Percentiles rank a stretch among this genome's conserved stretches.
These are phyloP conservation scores for Eupeodes luniger DNA, from an alignment of 2,888 invertebrate species.

Conservation along the genomic window DNA sequence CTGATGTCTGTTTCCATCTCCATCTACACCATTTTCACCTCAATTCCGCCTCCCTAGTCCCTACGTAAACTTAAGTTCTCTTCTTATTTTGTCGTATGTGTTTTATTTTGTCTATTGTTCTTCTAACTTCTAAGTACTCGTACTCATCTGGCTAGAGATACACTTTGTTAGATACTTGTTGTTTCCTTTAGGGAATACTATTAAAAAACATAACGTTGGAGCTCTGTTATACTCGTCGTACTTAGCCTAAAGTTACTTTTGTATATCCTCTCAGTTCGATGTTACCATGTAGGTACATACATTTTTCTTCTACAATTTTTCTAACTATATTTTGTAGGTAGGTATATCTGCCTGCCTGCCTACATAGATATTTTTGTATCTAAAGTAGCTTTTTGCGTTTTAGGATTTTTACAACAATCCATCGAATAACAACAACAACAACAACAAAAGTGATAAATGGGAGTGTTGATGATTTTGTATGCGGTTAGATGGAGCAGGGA, in stretches of 20 bases:
- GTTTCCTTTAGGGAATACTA: constrained; percentile 60
- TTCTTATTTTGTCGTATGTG: constrained; percentile 33
- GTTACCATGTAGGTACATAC: not conserved
- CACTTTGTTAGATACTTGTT: constrained; percentile 53
- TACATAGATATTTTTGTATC: constrained; percentile 24
- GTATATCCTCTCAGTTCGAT: constrained; percentile 57
- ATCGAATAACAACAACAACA: constrained; percentile 15
- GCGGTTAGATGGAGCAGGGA: constrained; percentile 34
- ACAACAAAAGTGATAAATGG: constrained; percentile 56
- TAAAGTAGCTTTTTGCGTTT: constrained; percentile 69
- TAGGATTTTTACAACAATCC: constrained; percentile 67
- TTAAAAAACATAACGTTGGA: not conserved
- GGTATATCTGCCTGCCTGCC: not conserved
- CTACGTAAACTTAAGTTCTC: constrained; percentile 45
- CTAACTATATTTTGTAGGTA: not conserved
- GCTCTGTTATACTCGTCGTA: no score
- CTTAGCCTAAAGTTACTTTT: constrained; percentile 40
- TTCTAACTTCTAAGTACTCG: constrained; percentile 54
- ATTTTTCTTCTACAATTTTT: constrained; percentile 2
- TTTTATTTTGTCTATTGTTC: constrained; percentile 61
- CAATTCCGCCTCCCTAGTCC: constrained; percentile 53
- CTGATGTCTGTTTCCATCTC: constrained; percentile 9
- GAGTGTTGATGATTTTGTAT: constrained; percentile 55
- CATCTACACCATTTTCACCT: constrained; percentile 31
- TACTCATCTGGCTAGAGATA: constrained; percentile 29